Evolutionary conservation across 1,140 invertebrate genomes (phyloP).

Genomic region (Ceratosolen solmsi): DNA sequence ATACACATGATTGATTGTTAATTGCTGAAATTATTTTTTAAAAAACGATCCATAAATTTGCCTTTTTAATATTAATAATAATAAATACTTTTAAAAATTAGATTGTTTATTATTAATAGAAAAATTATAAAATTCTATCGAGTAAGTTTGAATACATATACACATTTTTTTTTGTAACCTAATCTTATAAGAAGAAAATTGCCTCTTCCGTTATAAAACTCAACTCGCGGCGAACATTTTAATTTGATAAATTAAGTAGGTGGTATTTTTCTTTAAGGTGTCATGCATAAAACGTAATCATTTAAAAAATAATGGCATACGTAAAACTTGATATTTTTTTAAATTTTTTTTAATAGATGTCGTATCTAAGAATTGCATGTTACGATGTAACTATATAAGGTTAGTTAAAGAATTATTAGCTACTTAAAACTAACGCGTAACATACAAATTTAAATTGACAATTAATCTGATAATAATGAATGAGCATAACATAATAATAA

Average conservation of each 20-base stretch:
- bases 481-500: too few relatives aligned
- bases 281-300: neutral
- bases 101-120: neutral
- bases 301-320: conserved; percentile 2
- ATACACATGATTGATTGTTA: neutral
- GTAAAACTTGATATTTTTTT: neutral
- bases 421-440: neutral
- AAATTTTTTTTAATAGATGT: neutral
- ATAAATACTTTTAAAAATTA: neutral
- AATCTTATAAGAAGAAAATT: neutral
- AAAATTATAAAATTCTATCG: neutral
- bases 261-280: neutral
- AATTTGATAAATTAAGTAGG: neutral
- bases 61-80: neutral
- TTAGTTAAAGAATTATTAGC: neutral
- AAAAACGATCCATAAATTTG: neutral
- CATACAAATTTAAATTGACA: neutral
- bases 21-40: neutral
- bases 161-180: neutral
- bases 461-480: too few relatives aligned
- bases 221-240: neutral
- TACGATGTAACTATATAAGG: neutral
- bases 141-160: neutral
- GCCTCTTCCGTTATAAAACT: neutral
- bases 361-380: neutral